phyloP scores from a whole-genome alignment of 2,797 vertebrate species.

The Anomalospiza imberbis region DNA sequence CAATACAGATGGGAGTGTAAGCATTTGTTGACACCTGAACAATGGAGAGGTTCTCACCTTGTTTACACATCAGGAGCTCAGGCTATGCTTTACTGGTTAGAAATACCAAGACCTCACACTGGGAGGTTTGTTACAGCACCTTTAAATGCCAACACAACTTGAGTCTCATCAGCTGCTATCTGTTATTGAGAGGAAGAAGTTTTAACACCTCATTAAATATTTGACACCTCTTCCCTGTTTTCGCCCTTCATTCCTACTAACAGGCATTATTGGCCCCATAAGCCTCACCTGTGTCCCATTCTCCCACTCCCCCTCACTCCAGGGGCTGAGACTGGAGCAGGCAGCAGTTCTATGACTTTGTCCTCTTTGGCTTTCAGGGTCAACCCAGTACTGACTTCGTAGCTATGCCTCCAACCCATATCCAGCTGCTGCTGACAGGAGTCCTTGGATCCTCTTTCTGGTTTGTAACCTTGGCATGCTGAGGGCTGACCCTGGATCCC shows the following conservation, averaged over 20 bases:
- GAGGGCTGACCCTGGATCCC: background rate
- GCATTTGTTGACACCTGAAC: background rate
- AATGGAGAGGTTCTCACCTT: background rate
- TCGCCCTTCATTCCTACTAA: background rate
- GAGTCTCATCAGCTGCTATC: accelerated
- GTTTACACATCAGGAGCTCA: background rate
- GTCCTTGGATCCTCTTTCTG: background rate
- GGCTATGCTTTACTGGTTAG: background rate
- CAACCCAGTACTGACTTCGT: accelerated
- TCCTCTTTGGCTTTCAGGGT: accelerated
- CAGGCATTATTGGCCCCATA: background rate
- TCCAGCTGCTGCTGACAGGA: background rate
- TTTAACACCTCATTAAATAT: background rate
- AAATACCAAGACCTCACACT: background rate
- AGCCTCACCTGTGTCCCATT: background rate
- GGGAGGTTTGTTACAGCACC: background rate
- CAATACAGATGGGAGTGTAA: background rate
- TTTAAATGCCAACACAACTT: background rate
- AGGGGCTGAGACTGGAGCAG: background rate
- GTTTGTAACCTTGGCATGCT: accelerated
- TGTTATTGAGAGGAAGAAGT: background rate
- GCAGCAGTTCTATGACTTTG: accelerated
- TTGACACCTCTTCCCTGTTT: background rate
- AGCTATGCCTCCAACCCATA: accelerated
- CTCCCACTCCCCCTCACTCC: too few relatives aligned